Evolutionary conservation across 2,797 vertebrate genomes (phyloP).

Genomic region (Sebastes aleutianus): DNA sequence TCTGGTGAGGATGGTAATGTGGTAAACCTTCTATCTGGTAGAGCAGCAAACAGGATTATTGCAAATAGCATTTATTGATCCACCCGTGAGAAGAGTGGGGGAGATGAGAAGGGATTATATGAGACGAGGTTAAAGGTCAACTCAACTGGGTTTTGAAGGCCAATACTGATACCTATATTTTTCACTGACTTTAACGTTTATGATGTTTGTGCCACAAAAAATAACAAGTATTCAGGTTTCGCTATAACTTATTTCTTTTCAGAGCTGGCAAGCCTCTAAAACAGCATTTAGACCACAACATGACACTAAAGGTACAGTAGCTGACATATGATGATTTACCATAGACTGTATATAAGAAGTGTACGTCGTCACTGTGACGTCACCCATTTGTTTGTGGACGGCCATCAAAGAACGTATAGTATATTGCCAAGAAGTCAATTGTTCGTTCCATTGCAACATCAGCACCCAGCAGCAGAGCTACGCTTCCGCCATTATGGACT

Average conservation of each 20-base stretch:
- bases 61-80: constrained; percentile 48
- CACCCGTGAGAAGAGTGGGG: background rate
- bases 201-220: background rate
- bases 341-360: too few species aligned
- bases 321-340: background rate
- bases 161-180: background rate
- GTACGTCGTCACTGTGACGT: too few species aligned
- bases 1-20: background rate
- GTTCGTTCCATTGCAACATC: too few species aligned
- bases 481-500: too few species aligned
- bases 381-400: too few species aligned
- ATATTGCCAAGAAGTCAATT: background rate
- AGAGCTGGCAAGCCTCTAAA: background rate
- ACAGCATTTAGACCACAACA: too few species aligned
- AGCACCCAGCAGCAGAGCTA: too few species aligned
- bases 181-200: background rate
- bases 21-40: background rate
- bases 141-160: constrained; percentile 11
- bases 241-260: background rate
- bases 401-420: too few species aligned
- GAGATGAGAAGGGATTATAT: background rate
- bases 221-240: background rate
- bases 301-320: background rate
- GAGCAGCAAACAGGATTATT: constrained; percentile 33
- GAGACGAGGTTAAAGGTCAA: constrained; percentile 35